Conservation (phyloP, 2,113 vertebrate species). For the Crotalus tigris region DNA sequence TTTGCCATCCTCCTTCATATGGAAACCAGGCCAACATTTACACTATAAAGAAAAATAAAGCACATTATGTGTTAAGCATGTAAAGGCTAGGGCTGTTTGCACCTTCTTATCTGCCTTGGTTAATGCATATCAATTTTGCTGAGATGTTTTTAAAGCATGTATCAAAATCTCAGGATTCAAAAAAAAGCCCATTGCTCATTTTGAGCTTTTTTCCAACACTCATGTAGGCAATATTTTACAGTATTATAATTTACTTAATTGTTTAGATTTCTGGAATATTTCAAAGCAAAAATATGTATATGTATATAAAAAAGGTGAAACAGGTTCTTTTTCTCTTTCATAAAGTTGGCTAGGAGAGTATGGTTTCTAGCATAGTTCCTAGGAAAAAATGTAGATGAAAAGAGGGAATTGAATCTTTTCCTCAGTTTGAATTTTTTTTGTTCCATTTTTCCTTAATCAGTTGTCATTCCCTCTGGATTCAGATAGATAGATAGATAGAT, state of each 20-base stretch:
- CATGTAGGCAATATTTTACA: background rate
- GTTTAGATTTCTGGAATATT: background rate
- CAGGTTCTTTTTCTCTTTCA: background rate
- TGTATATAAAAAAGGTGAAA: background rate
- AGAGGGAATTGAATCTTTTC: background rate
- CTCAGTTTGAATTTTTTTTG: background rate
- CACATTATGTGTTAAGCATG: background rate
- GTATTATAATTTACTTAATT: background rate
- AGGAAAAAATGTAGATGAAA: background rate
- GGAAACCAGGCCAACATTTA: constrained; percentile 97
- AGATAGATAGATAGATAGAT: no score
- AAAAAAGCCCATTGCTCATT: background rate
- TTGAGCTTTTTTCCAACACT: background rate
- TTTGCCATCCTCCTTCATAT: constrained; percentile 93
- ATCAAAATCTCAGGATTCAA: background rate
- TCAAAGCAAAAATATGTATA: background rate
- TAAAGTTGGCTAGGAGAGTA: background rate
- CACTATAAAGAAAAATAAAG: constrained; percentile 76
- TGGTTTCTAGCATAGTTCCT: background rate
- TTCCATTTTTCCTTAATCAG: background rate
- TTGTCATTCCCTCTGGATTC: background rate
- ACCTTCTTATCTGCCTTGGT: background rate
- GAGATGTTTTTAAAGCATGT: background rate
- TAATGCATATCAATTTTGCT: background rate
- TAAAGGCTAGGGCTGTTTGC: background rate